Conservation (phyloP, 1,140 invertebrate species). For the Aplysia californica region DNA sequence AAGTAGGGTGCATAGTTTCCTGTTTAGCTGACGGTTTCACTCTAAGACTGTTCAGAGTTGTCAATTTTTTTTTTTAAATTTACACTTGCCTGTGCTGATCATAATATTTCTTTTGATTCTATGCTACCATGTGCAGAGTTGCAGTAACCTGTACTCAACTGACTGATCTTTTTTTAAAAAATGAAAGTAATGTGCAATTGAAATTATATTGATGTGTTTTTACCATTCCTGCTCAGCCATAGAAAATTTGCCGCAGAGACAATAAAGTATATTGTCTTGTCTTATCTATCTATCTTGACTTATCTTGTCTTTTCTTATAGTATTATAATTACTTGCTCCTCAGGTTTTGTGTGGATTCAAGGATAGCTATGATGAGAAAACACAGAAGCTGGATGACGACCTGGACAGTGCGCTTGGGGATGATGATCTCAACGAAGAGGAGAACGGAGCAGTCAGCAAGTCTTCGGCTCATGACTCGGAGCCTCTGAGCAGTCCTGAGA, state of each 20-base stretch:
- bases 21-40: too few relatives aligned
- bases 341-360: slow-evolving; percentile 2
- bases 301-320: not conserved
- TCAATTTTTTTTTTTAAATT: too few relatives aligned
- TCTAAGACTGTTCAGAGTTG: too few relatives aligned
- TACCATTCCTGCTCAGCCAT: not conserved
- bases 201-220: not conserved
- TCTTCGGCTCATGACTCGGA: not conserved
- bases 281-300: not conserved
- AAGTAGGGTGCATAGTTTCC: too few relatives aligned
- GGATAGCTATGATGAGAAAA: slow-evolving; percentile 7
- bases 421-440: slow-evolving; percentile 19
- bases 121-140: too few relatives aligned
- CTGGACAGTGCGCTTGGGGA: slow-evolving; percentile 1
- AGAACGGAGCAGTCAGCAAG: not conserved
- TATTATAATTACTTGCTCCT: not conserved
- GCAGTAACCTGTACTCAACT: too few relatives aligned
- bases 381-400: slow-evolving; percentile 14
- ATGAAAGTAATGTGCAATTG: not conserved
- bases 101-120: too few relatives aligned
- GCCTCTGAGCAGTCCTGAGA: not conserved
- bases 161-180: too few relatives aligned
- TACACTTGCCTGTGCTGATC: too few relatives aligned
- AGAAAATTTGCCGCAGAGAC: not conserved
- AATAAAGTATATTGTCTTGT: too few relatives aligned